These are phyloP conservation scores for Drosophila paracracens DNA, from an alignment of 2,888 invertebrate genomes.

Conservation along the genomic window DNA sequence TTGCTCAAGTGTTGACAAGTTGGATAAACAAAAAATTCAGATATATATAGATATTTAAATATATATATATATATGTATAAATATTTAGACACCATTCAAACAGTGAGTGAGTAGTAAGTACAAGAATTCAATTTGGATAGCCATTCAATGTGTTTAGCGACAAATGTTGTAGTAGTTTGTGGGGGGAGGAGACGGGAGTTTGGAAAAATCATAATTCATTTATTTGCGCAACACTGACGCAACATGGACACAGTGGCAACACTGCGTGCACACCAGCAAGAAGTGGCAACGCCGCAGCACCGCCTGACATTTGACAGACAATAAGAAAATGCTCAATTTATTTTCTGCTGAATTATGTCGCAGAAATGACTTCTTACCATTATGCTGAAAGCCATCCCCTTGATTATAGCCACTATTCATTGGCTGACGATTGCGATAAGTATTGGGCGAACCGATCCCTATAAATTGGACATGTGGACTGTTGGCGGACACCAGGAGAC, in stretches of 20 bases:
- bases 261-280: background rate
- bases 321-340: background rate
- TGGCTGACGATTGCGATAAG: slow-evolving; percentile 62
- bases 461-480: slow-evolving; percentile 37
- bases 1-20: slow-evolving; percentile 13
- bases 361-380: slow-evolving; percentile 55
- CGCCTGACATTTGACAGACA: background rate
- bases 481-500: slow-evolving; percentile 37
- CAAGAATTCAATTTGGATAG: slow-evolving; percentile 71
- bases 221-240: slow-evolving; percentile 4
- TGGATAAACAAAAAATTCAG: slow-evolving; percentile 10
- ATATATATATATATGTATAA: slow-evolving; percentile 2
- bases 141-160: slow-evolving; percentile 72
- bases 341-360: slow-evolving; percentile 22
- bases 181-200: background rate
- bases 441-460: slow-evolving; percentile 37
- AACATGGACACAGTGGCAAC: background rate
- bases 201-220: background rate
- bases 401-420: slow-evolving; percentile 47
- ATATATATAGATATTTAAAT: slow-evolving; percentile 6
- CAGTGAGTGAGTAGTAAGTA: slow-evolving; percentile 79
- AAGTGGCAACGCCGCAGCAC: background rate
- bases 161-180: slow-evolving; percentile 66
- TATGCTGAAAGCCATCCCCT: slow-evolving; percentile 53
- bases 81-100: slow-evolving; percentile 58